Base-by-base conservation (phyloP, 2,888 invertebrate species). In the Acronicta aceris region DNA sequence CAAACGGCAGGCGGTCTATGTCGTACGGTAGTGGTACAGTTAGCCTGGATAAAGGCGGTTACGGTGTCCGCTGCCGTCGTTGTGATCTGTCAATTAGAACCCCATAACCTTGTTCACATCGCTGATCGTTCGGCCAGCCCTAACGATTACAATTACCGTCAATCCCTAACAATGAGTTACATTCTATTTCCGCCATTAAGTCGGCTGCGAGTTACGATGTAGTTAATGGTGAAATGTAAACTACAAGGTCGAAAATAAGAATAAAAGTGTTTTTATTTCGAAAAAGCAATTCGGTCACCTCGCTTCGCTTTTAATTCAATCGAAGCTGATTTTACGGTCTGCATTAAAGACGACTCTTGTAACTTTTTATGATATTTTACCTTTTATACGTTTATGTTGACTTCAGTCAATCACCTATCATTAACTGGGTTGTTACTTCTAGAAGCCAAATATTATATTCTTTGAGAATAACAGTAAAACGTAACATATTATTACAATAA, bases 1-100 rank as follows among this genome's bases (percentile, higher is more conserved):
- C 67, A 68, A 74, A 71, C 82, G 81, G 73, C 80, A 79, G 83
- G 73, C 85, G 82, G 84, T 85, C 83, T 82, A 85, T 87, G 85
- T 85, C 84, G 83, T 86, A 88, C 90, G 86, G 89, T 89, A 88
- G 89, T 87, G 81, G 82, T 91, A 93, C 92, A 90, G 92, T 93
- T 93, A 92, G 74, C 76, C 83, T 84, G 84, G 81, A 88, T 85
- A 85, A 84, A 88, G 85, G 84, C 87, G 83, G 88, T 88, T 90
- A 88, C 86, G 84, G 84, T 84, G 88, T 84, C 84, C 85, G 85
- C 81, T 68, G 79, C 82, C 79, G 81, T 83, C 82, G 79, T 82
- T 85, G 79, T 85, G 86, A 88, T 90, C 88, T 91, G 90, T 90
- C 90, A 91, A 92, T 91, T 91, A 90, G 84, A 86, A 83, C 82